Percentiles rank a stretch among this genome's conserved stretches.
phyloP scores from a whole-genome alignment of 1,140 invertebrate genomes.

The Pseudomyrmex pallidus region DNA sequence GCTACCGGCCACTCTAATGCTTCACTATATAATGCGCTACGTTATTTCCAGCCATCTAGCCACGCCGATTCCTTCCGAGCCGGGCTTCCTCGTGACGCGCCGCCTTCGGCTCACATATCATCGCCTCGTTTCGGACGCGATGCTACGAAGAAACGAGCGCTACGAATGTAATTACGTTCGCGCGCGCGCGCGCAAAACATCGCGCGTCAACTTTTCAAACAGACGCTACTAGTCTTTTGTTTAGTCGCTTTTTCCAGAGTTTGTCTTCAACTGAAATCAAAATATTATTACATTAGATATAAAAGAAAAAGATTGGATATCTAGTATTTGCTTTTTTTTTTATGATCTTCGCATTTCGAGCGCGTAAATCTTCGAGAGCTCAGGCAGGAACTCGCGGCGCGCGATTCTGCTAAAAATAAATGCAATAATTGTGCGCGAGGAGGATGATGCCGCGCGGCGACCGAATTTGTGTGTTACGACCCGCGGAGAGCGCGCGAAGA shows the following conservation, averaged over 20 bases:
- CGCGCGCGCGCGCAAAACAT: not conserved
- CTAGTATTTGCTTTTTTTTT: not conserved
- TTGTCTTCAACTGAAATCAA: too few species aligned
- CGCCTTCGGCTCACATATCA: constrained; percentile 44
- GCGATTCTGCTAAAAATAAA: constrained; percentile 17
- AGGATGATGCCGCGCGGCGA: constrained; percentile 49
- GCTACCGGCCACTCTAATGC: constrained; percentile 83
- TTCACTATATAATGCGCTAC: constrained; percentile 80
- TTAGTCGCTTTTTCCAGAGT: too few species aligned
- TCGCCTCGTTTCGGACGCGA: constrained; percentile 35
- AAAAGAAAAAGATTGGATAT: not conserved
- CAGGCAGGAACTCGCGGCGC: not conserved
- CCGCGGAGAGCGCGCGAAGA: constrained; percentile 37
- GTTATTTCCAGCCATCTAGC: constrained; percentile 76
- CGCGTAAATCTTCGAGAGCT: constrained; percentile 21
- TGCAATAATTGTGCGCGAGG: constrained; percentile 18
- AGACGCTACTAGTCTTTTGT: not conserved
- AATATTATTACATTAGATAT: too few species aligned
- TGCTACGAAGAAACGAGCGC: constrained; percentile 9
- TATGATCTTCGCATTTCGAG: not conserved
- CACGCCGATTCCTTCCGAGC: constrained; percentile 18
- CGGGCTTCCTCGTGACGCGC: constrained; percentile 42
- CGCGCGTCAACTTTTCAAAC: not conserved
- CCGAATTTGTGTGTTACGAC: constrained; percentile 72
- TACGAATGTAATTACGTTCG: constrained; percentile 1